phyloP scores from a whole-genome alignment of 2,113 vertebrate species.

The Pterocles burchelli region DNA sequence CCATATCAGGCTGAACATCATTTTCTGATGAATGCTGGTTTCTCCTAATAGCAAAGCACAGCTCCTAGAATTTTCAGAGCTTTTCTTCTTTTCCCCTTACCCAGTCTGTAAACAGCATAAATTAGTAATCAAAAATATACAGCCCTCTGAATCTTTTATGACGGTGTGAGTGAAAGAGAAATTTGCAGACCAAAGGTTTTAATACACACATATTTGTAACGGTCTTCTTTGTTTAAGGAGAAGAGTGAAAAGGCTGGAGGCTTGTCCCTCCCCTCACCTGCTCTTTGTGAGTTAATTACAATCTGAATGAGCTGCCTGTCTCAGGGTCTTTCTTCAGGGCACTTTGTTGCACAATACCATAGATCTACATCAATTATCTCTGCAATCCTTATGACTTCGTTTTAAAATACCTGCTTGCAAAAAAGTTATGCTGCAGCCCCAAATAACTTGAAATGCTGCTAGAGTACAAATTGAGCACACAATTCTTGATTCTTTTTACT shows the following conservation, averaged over 20 bases:
- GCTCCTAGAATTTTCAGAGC: constrained; percentile 13
- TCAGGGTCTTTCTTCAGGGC: constrained; percentile 35
- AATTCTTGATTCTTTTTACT: neutral
- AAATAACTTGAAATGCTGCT: neutral
- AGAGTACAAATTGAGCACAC: neutral
- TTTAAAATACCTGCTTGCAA: constrained; percentile 43
- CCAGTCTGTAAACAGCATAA: constrained; percentile 46
- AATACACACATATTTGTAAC: constrained; percentile 59
- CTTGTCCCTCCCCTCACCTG: constrained; percentile 1
- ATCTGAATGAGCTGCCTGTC: constrained; percentile 3
- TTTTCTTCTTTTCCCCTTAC: neutral
- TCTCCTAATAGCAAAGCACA: constrained; percentile 4
- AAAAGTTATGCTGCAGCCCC: neutral
- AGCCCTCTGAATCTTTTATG: constrained; percentile 59
- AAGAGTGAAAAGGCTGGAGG: constrained; percentile 31
- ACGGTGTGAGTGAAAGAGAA: constrained; percentile 35
- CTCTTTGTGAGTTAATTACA: constrained; percentile 59
- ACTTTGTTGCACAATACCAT: constrained; percentile 7
- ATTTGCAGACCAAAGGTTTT: constrained; percentile 7
- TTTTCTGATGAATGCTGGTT: neutral
- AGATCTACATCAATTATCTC: constrained; percentile 20
- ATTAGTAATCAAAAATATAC: constrained; percentile 66
- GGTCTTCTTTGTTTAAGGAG: constrained; percentile 54
- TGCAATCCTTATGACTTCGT: constrained; percentile 28
- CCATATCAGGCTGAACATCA: neutral